Conservation (phyloP, 2,113 vertebrate genomes). For the Ochotona princeps region DNA sequence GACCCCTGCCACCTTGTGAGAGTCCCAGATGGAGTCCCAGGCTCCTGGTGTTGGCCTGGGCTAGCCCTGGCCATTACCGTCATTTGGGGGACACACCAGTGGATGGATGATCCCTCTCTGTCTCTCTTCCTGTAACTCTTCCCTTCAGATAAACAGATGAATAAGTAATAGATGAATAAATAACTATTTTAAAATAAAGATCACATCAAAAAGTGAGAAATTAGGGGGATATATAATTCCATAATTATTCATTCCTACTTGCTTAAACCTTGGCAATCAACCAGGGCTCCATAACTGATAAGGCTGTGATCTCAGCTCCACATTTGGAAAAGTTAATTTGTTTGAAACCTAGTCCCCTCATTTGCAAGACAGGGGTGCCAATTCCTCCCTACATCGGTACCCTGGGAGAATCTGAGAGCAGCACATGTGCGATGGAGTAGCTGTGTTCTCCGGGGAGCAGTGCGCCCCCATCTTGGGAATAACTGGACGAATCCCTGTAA, state of each 20-base stretch:
- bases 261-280: neutral
- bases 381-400: neutral
- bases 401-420: neutral
- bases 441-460: neutral
- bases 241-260: slow-evolving; percentile 2
- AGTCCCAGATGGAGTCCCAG: too few species aligned
- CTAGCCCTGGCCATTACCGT: too few species aligned
- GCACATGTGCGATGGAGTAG: neutral
- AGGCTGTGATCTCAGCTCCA: neutral
- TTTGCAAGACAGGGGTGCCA: neutral
- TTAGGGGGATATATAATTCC: neutral
- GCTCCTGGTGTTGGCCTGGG: too few species aligned
- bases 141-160: too few species aligned
- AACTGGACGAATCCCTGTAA: neutral
- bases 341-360: neutral
- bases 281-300: neutral
- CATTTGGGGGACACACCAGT: too few species aligned
- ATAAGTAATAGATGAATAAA: too few species aligned
- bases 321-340: neutral
- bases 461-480: neutral
- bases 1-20: too few species aligned
- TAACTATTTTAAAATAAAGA: neutral
- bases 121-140: too few species aligned
- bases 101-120: too few species aligned
- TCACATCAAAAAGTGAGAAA: neutral